Evolutionary conservation across 2,888 invertebrate species (phyloP).

Genomic region (Enchytraeus crypticus): DNA sequence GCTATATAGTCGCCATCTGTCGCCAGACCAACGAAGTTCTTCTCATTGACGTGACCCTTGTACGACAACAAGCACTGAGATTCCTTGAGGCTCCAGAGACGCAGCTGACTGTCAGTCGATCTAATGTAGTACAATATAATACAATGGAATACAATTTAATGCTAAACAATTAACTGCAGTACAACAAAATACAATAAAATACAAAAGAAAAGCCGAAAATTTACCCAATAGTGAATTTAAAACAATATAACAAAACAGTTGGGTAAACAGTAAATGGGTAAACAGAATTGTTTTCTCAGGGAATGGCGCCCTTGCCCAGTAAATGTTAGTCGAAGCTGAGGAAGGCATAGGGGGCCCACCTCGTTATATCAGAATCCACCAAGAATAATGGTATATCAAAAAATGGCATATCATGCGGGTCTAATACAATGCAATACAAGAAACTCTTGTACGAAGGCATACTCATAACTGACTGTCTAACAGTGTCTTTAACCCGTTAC

Average conservation of each 20-base stretch:
- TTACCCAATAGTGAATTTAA: background rate
- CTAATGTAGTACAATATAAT: slow-evolving; percentile 30
- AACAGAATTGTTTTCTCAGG: no score
- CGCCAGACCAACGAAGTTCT: slow-evolving; percentile 87
- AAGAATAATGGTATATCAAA: no score
- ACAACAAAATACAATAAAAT: background rate
- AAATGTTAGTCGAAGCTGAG: no score
- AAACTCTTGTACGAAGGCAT: no score
- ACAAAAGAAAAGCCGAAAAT: background rate
- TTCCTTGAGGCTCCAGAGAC: slow-evolving; percentile 75
- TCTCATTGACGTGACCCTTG: slow-evolving; percentile 84
- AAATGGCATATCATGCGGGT: background rate
- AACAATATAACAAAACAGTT: background rate
- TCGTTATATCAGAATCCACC: no score
- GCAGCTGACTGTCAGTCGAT: slow-evolving; percentile 82
- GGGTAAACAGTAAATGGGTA: no score
- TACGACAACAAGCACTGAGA: slow-evolving; percentile 71
- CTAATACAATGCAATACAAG: background rate
- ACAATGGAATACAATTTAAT: background rate
- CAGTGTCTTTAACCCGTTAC: no score
- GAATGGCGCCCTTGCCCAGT: no score
- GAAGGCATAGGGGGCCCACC: no score
- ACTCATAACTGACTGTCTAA: no score
- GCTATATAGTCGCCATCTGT: slow-evolving; percentile 85
- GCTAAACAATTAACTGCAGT: background rate